A percentile compares a stretch with the other conserved stretches of the same genome.
Evolutionary conservation across 2,113 vertebrate genomes (phyloP).

Genomic region (Marmota monax): DNA sequence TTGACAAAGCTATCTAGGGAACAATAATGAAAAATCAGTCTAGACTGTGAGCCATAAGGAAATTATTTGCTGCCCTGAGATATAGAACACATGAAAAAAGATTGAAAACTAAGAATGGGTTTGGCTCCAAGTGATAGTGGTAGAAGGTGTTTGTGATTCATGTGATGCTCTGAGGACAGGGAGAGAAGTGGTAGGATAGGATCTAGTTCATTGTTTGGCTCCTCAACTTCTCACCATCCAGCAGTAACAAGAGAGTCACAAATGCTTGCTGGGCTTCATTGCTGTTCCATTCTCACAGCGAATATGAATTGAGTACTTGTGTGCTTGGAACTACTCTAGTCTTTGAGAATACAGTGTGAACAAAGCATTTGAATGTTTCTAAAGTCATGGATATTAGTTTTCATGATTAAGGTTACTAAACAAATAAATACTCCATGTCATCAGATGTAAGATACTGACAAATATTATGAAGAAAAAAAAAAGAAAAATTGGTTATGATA

Average conservation of each 20-base stretch:
- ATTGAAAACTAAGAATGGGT: not conserved
- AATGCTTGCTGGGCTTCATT: not conserved
- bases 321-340: not conserved
- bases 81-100: not conserved
- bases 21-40: not conserved
- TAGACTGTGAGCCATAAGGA: not conserved
- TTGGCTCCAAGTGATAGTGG: not conserved
- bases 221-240: not conserved
- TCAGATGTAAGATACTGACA: not conserved
- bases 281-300: not conserved
- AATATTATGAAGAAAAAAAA: not conserved
- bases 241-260: not conserved
- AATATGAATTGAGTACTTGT: not conserved
- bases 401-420: not conserved
- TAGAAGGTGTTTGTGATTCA: not conserved
- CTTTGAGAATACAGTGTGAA: not conserved
- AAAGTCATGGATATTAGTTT: not conserved
- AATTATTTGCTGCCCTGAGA: not conserved
- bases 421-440: not conserved
- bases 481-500: not conserved
- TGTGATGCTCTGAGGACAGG: not conserved
- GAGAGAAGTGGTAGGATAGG: not conserved
- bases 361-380: not conserved
- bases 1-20: not conserved
- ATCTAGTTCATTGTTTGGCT: not conserved